Conservation (phyloP, 64 coral and sea anemone genomes). For the Porites lutea region DNA sequence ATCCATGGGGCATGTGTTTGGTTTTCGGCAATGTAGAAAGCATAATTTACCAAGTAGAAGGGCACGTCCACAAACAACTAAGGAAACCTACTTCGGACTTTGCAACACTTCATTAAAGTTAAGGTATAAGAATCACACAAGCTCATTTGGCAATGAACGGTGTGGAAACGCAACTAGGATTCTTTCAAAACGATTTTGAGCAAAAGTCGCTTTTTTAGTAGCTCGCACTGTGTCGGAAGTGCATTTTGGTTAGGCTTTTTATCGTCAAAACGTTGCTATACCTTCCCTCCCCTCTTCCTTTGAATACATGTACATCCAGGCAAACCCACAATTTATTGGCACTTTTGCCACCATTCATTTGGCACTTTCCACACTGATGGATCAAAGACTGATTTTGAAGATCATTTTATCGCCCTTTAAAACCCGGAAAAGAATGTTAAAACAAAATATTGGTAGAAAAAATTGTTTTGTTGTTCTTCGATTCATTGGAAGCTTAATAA, state of each 20-base stretch:
- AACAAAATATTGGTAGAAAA: not conserved
- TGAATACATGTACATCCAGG: not conserved
- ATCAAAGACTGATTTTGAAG: not conserved
- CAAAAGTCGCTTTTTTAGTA: too few relatives aligned
- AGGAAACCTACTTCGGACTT: too few relatives aligned
- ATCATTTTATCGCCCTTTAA: not conserved
- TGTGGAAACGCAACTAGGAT: too few relatives aligned
- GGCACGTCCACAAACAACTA: too few relatives aligned
- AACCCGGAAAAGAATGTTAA: not conserved
- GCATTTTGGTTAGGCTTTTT: not conserved
- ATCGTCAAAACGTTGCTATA: not conserved
- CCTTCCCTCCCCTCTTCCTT: not conserved
- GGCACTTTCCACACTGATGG: not conserved
- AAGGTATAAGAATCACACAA: too few relatives aligned
- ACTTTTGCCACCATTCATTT: not conserved
- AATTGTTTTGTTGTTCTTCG: not conserved
- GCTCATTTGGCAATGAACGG: too few relatives aligned
- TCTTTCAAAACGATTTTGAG: too few relatives aligned
- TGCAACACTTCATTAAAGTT: too few relatives aligned
- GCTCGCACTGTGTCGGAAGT: not conserved
- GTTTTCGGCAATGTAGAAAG: too few relatives aligned
- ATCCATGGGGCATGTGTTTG: too few relatives aligned
- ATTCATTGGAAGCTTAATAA: not conserved
- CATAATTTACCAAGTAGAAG: too few relatives aligned
- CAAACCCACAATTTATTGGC: not conserved